Evolutionary conservation across 2,113 vertebrate species (phyloP).

Genomic region (Corythoichthys intestinalis): DNA sequence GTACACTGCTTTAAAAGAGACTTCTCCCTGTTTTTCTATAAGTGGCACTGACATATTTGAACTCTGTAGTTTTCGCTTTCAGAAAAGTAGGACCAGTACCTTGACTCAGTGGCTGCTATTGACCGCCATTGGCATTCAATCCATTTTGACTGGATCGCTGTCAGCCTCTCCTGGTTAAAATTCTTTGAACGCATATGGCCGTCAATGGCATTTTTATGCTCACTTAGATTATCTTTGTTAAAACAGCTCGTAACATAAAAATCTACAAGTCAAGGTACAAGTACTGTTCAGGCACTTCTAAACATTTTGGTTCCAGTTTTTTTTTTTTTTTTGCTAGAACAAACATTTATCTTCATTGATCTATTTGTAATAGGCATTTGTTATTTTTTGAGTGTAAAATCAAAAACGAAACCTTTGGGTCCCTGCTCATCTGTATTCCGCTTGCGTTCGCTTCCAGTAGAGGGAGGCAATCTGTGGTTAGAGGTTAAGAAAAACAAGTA

Average conservation of each 20-base stretch:
- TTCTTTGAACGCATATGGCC: too few relatives aligned
- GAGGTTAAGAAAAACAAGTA: slow-evolving; percentile 9
- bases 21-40: not conserved
- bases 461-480: not conserved
- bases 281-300: too few relatives aligned
- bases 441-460: not conserved
- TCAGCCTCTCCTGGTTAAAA: too few relatives aligned
- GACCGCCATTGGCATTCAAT: too few relatives aligned
- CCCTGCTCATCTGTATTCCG: slow-evolving; percentile 4
- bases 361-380: not conserved
- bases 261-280: too few relatives aligned
- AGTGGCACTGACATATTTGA: not conserved
- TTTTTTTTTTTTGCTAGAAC: not conserved
- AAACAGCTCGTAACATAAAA: too few relatives aligned
- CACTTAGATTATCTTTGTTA: too few relatives aligned
- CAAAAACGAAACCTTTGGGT: not conserved
- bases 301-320: not conserved
- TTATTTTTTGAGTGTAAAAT: not conserved
- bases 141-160: too few relatives aligned
- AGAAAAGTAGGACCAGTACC: too few relatives aligned
- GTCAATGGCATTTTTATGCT: too few relatives aligned
- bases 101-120: too few relatives aligned
- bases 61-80: too few relatives aligned
- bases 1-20: not conserved
- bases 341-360: not conserved